Conservation (phyloP, 2,113 vertebrate genomes). For the Entelurus aequoreus region DNA sequence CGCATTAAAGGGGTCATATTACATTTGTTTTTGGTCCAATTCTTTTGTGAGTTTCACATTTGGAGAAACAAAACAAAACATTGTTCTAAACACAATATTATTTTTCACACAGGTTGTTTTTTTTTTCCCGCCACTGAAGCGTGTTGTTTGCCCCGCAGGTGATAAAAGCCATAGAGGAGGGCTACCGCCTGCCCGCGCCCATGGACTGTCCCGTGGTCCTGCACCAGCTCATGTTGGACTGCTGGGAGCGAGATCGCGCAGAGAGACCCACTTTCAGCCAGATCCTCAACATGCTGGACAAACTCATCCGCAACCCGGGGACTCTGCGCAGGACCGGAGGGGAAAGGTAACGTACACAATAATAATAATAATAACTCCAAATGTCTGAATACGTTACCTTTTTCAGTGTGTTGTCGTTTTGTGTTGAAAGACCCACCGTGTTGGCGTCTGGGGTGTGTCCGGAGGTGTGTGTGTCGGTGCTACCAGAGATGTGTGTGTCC, state of each 20-base stretch:
- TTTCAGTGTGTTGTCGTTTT: too few relatives aligned
- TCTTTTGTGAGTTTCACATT: too few relatives aligned
- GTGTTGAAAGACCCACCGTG: slow-evolving; percentile 72
- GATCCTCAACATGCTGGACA: slow-evolving; percentile 98
- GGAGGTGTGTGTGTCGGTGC: slow-evolving; percentile 83
- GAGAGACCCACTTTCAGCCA: slow-evolving; percentile 95
- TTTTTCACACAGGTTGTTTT: too few relatives aligned
- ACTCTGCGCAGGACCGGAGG: slow-evolving; percentile 90
- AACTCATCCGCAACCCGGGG: slow-evolving; percentile 95
- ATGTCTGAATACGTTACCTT: too few relatives aligned
- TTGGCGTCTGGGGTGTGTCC: slow-evolving; percentile 86
- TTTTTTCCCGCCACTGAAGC: too few relatives aligned
- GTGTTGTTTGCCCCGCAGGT: slow-evolving; percentile 68
- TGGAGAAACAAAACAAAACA: too few relatives aligned
- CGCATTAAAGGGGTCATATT: too few relatives aligned
- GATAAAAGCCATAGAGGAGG: slow-evolving; percentile 97
- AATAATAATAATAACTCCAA: slow-evolving; percentile 29
- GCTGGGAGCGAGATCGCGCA: slow-evolving; percentile 92
- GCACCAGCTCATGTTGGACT: slow-evolving; percentile 96
- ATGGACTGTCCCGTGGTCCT: slow-evolving; percentile 96
- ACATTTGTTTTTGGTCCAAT: too few relatives aligned
- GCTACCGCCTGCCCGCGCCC: slow-evolving; percentile 90
- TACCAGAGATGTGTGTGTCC: slow-evolving; percentile 81
- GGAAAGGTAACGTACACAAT: slow-evolving; percentile 74
- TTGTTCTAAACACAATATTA: too few relatives aligned